Evolutionary conservation across 2,888 invertebrate species (phyloP), one percentile per base, ranked within the genome.

Genomic region (Phaonia tiefii): DNA sequence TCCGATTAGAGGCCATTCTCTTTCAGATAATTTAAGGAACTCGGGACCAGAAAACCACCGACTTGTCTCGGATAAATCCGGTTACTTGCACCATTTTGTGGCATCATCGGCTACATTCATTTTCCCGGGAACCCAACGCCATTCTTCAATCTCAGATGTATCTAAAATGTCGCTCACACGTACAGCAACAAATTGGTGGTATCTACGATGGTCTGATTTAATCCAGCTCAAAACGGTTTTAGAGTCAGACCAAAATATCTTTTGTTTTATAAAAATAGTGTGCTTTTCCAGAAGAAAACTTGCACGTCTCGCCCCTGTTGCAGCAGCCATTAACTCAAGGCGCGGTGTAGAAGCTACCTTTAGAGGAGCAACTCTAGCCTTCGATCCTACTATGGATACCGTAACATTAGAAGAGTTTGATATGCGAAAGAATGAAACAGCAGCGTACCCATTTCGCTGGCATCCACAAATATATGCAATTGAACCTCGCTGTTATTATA

Each of bases 1-100:
- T n/a, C n/a, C n/a, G n/a, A n/a, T n/a, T n/a, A n/a, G n/a, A 0
- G 67, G 46, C 69, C 78, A 73, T 8, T 74, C 69, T 11, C 26
- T n/a, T 31, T 71, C 60, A 0, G 15, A 1, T 17, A 26, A 22
- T 1, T 44, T 46, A 8, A 71, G 11, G 46, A 60, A 60, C 7
- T 49, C 15, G 17, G 71, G 71, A n/a, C 71, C 71, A 11, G 17
- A n/a, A 1, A 71, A 46, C 71, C 71, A 71, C 22, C 46, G 25
- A 31, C 58, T 25, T 2, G 4, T 1, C 1, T 13, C 37, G 13
- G n/a, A 13, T 8, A 70, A 20, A 17, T 20, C 13, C 0, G 63
- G 44, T n/a, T 13, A 17, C 51, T 39, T 60, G 8, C 17, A 2
- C 39, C 60, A 37, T 73, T 56, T 69, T 3, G 56, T 56, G 13